A percentile compares a stretch with the other conserved stretches of the same genome.
Evolutionary conservation across 1,140 invertebrate species (phyloP).

Genomic region (Bombus breviceps): DNA sequence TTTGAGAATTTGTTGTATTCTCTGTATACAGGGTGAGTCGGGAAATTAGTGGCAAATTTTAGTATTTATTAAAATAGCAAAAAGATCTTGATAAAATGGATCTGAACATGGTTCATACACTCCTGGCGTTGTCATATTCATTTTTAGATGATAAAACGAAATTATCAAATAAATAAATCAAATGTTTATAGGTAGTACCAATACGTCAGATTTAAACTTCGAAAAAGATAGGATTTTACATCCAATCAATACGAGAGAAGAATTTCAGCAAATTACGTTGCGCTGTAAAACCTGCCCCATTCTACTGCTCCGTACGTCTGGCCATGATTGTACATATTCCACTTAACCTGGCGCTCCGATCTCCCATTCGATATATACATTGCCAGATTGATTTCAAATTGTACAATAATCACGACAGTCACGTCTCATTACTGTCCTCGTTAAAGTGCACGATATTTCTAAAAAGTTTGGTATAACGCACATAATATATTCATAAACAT

Average conservation of each 20-base stretch:
- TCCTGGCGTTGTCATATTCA: too few species aligned
- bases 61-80: too few species aligned
- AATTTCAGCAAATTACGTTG: not conserved
- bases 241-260: not conserved
- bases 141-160: too few species aligned
- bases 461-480: not conserved
- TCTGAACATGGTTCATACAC: too few species aligned
- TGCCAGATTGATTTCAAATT: too few species aligned
- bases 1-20: not conserved
- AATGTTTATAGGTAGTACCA: not conserved
- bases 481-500: not conserved
- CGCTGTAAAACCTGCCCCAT: not conserved
- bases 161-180: not conserved
- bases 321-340: not conserved
- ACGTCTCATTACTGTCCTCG: too few species aligned
- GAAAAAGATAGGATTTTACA: not conserved
- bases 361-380: too few species aligned
- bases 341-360: not conserved
- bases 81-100: too few species aligned
- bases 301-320: not conserved
- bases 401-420: too few species aligned
- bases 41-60: too few species aligned
- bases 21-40: too few species aligned
- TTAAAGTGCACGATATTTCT: too few species aligned
- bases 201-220: not conserved